These are phyloP conservation scores for Leptoteleia sp. DNA, from an alignment of 1,140 invertebrate genomes.

Conservation along the genomic window DNA sequence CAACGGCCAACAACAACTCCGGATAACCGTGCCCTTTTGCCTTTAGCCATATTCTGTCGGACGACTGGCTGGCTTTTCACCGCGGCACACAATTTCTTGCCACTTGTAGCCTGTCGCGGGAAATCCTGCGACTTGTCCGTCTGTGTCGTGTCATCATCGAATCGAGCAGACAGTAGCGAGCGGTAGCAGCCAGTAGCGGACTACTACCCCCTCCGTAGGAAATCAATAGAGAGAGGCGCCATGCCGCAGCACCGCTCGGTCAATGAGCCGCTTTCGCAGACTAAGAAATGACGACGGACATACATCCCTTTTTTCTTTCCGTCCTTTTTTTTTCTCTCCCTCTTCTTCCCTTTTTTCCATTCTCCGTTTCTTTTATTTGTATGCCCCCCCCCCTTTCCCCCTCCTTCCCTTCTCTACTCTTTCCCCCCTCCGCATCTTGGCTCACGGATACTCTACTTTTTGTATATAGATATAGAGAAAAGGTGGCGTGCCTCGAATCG, in stretches of 20 bases:
- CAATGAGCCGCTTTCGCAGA: conserved; percentile 62
- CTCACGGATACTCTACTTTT: not conserved
- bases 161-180: conserved; percentile 48
- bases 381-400: too few species aligned
- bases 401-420: too few species aligned
- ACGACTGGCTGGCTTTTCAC: too few species aligned
- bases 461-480: conserved; percentile 20
- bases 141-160: conserved; percentile 39
- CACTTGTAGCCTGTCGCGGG: too few species aligned
- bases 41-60: too few species aligned
- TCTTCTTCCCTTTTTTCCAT: conserved; percentile 35
- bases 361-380: conserved; percentile 14
- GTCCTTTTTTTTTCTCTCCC: not conserved
- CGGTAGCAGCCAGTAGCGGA: conserved; percentile 54
- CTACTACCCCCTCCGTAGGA: conserved; percentile 71
- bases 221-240: conserved; percentile 77
- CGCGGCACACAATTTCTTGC: too few species aligned
- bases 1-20: too few species aligned
- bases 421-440: not conserved
- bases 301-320: conserved; percentile 50
- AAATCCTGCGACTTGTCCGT: too few species aligned
- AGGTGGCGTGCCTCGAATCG: conserved; percentile 30
- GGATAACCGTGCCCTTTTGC: too few species aligned
- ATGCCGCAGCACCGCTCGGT: conserved; percentile 66
- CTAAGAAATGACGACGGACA: conserved; percentile 67